These are phyloP conservation scores for Myotis davidii DNA, from an alignment of 2,113 vertebrate species.

Conservation along the genomic window DNA sequence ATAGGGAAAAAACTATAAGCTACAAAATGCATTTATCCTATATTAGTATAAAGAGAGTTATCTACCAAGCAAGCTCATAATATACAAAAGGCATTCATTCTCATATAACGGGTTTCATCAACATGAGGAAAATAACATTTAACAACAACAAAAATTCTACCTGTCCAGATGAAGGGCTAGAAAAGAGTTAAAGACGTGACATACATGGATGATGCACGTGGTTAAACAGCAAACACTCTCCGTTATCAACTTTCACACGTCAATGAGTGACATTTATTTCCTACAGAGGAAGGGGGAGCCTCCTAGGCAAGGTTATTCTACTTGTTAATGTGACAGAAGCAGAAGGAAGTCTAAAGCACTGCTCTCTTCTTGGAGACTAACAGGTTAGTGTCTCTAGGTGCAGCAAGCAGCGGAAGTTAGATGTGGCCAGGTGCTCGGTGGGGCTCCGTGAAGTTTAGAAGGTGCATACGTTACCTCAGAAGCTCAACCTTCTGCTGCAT, in stretches of 20 bases:
- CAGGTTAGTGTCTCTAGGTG: slow-evolving; percentile 85
- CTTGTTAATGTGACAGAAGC: slow-evolving; percentile 77
- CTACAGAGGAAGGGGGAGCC: slow-evolving; percentile 51
- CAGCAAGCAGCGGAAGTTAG: slow-evolving; percentile 68
- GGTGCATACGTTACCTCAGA: slow-evolving; percentile 91
- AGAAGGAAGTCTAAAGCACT: neutral
- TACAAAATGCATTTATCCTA: neutral
- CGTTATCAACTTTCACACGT: neutral
- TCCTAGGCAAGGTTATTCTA: slow-evolving; percentile 78
- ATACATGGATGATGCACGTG: fast-evolving
- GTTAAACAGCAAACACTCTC: slow-evolving; percentile 26
- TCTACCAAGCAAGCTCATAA: slow-evolving; percentile 62
- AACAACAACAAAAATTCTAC: neutral
- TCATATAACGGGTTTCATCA: neutral
- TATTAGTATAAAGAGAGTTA: slow-evolving; percentile 50
- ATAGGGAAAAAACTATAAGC: neutral
- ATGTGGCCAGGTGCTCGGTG: neutral
- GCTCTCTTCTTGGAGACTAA: slow-evolving; percentile 26
- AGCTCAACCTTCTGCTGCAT: slow-evolving; percentile 87
- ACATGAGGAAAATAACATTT: neutral
- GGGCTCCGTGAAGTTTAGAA: neutral
- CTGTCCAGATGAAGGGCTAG: neutral
- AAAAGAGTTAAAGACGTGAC: neutral
- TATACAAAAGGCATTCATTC: slow-evolving; percentile 41
- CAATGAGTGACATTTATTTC: neutral